A percentile compares a stretch with the other conserved stretches of the same genome.
These are phyloP conservation scores for Drosophila setosimentum DNA, from an alignment of 2,888 invertebrate genomes.

Conservation along the genomic window DNA sequence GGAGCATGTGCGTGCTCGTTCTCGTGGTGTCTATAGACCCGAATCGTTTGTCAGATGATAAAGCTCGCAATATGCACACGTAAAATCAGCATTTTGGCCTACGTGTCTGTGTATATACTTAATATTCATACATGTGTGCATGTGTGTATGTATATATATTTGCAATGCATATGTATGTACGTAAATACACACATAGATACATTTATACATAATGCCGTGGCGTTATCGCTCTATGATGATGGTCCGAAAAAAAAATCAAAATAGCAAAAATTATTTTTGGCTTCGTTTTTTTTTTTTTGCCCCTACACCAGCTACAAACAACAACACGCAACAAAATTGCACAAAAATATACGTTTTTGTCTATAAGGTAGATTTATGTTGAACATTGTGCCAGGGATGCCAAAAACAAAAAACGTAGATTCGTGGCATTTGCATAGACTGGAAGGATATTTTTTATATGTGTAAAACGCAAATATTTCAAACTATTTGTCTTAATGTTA, in stretches of 20 bases:
- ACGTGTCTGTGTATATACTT: slow-evolving; percentile 31
- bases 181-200: neutral
- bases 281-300: slow-evolving; percentile 32
- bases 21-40: slow-evolving; percentile 58
- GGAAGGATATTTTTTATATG: neutral
- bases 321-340: slow-evolving; percentile 40
- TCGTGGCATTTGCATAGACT: neutral
- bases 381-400: slow-evolving; percentile 14
- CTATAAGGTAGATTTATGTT: slow-evolving; percentile 11
- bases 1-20: slow-evolving; percentile 60
- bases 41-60: slow-evolving; percentile 63
- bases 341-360: slow-evolving; percentile 22
- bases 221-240: slow-evolving; percentile 42
- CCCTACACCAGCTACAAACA: slow-evolving; percentile 11
- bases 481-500: neutral
- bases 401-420: neutral
- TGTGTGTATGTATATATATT: neutral
- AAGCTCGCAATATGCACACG: slow-evolving; percentile 58
- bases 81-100: slow-evolving; percentile 38
- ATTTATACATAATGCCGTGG: slow-evolving; percentile 27
- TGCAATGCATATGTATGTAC: slow-evolving; percentile 2
- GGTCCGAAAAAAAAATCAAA: slow-evolving; percentile 31
- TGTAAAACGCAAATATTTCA: neutral
- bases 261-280: slow-evolving; percentile 52
- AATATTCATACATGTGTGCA: slow-evolving; percentile 1